Conservation (phyloP, 2,113 vertebrate genomes). For the Anguilla rostrata region DNA sequence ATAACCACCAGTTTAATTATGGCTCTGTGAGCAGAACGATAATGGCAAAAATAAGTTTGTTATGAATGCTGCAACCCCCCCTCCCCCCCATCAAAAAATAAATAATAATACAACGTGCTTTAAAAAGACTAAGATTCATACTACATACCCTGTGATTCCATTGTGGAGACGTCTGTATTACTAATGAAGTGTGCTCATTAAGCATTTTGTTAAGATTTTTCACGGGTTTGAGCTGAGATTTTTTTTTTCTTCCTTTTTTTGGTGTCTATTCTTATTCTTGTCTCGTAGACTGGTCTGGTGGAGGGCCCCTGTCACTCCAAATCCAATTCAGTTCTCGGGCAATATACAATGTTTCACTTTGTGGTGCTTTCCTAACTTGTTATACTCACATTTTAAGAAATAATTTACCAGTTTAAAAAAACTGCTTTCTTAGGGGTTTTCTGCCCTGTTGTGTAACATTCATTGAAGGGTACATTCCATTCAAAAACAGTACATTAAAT, state of each 20-base stretch:
- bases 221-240: conserved; percentile 56
- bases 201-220: conserved; percentile 63
- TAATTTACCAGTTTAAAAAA: neutral
- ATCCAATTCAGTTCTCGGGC: conserved; percentile 46
- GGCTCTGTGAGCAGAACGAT: neutral
- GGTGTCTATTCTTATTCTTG: conserved; percentile 58
- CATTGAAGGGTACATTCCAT: neutral
- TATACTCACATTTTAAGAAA: neutral
- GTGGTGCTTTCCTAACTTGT: neutral
- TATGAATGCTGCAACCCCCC: neutral
- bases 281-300: conserved; percentile 51
- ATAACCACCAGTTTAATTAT: neutral
- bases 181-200: conserved; percentile 47
- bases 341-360: conserved; percentile 16
- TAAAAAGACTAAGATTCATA: conserved; percentile 15
- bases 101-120: neutral
- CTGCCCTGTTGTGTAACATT: neutral
- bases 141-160: neutral
- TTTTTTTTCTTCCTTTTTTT: conserved; percentile 33
- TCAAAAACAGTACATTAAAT: neutral
- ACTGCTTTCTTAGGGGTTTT: neutral
- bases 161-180: conserved; percentile 40
- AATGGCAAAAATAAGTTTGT: conserved; percentile 6
- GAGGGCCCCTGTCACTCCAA: conserved; percentile 58
- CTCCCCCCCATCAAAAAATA: neutral